phyloP scores from a whole-genome alignment of 2,113 vertebrate genomes.

The Sterrhoptilus dennistouni region DNA sequence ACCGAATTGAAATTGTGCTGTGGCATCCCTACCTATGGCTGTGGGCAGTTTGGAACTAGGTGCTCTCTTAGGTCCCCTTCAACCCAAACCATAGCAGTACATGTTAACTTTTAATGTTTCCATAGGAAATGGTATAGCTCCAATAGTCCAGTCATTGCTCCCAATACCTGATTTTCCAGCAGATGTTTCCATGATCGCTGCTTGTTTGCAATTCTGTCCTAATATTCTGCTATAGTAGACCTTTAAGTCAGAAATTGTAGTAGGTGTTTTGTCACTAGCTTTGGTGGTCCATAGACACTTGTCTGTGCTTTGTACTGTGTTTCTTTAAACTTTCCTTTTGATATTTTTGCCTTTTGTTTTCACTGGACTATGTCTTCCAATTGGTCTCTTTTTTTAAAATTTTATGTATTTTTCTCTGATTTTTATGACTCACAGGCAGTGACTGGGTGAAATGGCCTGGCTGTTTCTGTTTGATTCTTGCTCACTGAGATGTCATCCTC shows the following conservation, averaged over 20 bases:
- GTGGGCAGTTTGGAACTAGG: fast-evolving
- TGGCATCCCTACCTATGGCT: background rate
- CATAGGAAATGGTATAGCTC: background rate
- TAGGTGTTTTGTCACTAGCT: background rate
- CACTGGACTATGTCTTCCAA: background rate
- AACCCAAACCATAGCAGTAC: background rate
- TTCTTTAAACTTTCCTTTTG: background rate
- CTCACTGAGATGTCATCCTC: background rate
- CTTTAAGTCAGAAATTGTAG: background rate
- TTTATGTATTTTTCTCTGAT: background rate
- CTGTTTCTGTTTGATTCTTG: background rate
- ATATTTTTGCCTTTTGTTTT: background rate
- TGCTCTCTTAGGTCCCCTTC: background rate
- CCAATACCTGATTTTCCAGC: background rate
- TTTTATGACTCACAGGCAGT: background rate
- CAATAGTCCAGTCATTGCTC: background rate
- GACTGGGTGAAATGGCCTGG: background rate
- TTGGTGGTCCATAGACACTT: background rate
- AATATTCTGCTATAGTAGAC: background rate
- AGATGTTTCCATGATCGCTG: background rate
- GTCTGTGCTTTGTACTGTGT: background rate
- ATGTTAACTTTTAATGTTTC: background rate
- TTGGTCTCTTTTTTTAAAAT: background rate
- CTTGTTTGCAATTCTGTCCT: background rate
- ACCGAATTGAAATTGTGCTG: background rate